Evolutionary conservation across 1,140 invertebrate species (phyloP), one percentile per base, ranked within the genome.

Genomic region (Saccostrea glomerata): DNA sequence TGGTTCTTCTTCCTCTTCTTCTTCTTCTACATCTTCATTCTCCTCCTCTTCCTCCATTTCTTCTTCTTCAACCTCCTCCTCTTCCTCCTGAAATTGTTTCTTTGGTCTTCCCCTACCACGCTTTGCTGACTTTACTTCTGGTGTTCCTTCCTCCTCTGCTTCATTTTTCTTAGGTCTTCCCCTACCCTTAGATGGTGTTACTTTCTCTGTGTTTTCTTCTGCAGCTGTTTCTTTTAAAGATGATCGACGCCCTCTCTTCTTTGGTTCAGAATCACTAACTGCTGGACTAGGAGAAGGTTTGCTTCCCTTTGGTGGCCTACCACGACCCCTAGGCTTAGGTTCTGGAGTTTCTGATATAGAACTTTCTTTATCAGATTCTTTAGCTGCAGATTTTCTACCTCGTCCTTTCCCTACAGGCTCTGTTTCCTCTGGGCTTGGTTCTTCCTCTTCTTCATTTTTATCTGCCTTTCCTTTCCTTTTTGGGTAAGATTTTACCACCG

Each of bases 321-420:
- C 82, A 55, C 82, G 82, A 15, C 82, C 82, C 54, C 82, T 84
- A 55, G 82, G 13, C 54, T 88, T 90, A 30, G 73, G 20, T 58
- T 86, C 85, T 84, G 87, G 83, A 56, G 84, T 86, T 40, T 91
- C 92, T 55, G 40, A 55, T 20, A 56, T 20, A 55, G 55, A 55
- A 47, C 87, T 17, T 83, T 87, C 82, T 63, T 87, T 89, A 82
- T 91, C 90, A 30, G 73, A 84, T 60, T 90, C 85, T 15, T 82
- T 56, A 82, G 91, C 88, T 58, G 89, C 91, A 9, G 91, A 66
- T 47, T 88, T 60, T 58, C 91, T 86, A 73, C 91, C 86, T 84
- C 92, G 54, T 84, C 90, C 88, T 63, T 90, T 84, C 36, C 88
- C 56, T 40, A 87, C 63, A 23, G 87, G 82, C 15, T 89, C 84